Conservation (phyloP, 2,113 vertebrate species). For the Heloderma charlesbogerti region DNA sequence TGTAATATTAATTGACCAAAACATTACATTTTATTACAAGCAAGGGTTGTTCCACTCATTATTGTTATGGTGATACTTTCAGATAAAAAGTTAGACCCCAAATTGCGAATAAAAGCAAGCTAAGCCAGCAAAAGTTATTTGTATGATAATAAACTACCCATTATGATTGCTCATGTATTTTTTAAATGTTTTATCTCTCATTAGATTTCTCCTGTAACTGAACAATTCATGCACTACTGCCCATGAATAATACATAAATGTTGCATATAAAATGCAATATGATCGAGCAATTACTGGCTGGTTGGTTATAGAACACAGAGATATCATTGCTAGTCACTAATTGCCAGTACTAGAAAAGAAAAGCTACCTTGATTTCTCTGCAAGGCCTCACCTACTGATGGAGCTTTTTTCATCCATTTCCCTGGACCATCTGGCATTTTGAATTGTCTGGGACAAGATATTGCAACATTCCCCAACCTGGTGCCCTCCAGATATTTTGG, state of each 20-base stretch:
- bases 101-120: background rate
- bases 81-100: slow-evolving; percentile 18
- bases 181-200: slow-evolving; percentile 24
- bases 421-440: background rate
- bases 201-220: slow-evolving; percentile 24
- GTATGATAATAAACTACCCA: slow-evolving; percentile 30
- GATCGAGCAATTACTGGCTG: slow-evolving; percentile 30
- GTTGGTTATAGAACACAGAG: slow-evolving; percentile 12
- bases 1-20: background rate
- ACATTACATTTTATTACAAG: background rate
- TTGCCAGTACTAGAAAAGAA: background rate
- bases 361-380: background rate
- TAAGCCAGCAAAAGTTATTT: slow-evolving; percentile 27
- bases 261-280: slow-evolving; percentile 11
- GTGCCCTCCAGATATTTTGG: no score
- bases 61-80: slow-evolving; percentile 9
- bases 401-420: background rate
- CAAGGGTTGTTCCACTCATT: background rate
- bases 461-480: no score
- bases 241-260: slow-evolving; percentile 31
- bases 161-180: slow-evolving; percentile 33
- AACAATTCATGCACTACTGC: slow-evolving; percentile 31
- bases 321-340: slow-evolving; percentile 7
- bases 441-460: background rate
- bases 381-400: background rate